Evolutionary conservation across 2,888 invertebrate genomes (phyloP).

Genomic region (Andricus curvator): DNA sequence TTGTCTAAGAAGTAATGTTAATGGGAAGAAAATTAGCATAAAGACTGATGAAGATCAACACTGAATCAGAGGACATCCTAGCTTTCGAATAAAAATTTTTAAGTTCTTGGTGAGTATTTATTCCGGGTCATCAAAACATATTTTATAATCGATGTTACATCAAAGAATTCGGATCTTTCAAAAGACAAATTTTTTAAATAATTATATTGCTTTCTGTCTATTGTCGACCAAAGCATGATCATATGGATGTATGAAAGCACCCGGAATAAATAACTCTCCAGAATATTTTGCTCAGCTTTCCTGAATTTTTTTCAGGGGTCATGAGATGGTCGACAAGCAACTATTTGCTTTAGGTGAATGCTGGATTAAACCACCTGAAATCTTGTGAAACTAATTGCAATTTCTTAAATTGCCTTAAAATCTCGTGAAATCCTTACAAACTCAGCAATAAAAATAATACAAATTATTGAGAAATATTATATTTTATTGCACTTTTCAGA

Average conservation of each 20-base stretch:
- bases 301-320: background rate
- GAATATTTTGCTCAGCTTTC: background rate
- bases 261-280: constrained; percentile 22
- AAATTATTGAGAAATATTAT: background rate
- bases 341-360: background rate
- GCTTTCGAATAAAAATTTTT: background rate
- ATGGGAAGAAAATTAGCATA: background rate
- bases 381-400: no score
- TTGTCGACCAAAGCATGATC: constrained; percentile 6
- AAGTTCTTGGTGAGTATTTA: constrained; percentile 60
- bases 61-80: background rate
- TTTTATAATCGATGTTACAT: background rate
- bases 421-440: no score
- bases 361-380: no score
- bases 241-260: background rate
- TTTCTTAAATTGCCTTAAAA: no score
- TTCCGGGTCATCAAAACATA: constrained; percentile 46
- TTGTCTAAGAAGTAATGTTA: background rate
- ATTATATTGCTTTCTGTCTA: background rate
- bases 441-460: background rate
- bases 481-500: background rate
- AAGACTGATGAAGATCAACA: background rate
- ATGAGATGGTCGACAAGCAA: background rate
- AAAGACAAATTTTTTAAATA: background rate
- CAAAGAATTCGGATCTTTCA: background rate